A percentile compares a stretch with the other conserved stretches of the same genome.
Conservation (phyloP, 2,797 vertebrate species). For the Muraenolepis orangiensis region DNA sequence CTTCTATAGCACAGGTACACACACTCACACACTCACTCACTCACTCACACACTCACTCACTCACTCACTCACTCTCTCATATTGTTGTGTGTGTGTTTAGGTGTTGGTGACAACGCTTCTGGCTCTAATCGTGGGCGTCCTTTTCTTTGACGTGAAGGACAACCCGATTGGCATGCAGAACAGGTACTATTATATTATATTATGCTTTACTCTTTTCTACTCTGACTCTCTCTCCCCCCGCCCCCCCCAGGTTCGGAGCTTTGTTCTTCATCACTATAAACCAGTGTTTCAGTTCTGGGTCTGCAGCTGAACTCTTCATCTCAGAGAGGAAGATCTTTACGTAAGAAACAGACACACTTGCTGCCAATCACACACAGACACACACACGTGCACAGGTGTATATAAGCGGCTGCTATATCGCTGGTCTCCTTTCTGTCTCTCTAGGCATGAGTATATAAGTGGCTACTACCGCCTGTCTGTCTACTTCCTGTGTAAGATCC, state of each 20-base stretch:
- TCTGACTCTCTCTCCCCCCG: too few relatives aligned
- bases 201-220: too few relatives aligned
- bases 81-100: conserved; percentile 43
- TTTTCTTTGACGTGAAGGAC: conserved; percentile 63
- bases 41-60: too few relatives aligned
- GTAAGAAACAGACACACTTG: conserved; percentile 71
- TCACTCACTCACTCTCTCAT: too few relatives aligned
- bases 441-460: not conserved
- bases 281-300: conserved; percentile 82
- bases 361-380: not conserved
- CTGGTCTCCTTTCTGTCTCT: not conserved
- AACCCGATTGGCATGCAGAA: conserved; percentile 69
- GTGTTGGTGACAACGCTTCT: conserved; percentile 61
- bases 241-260: conserved; percentile 77
- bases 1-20: conserved; percentile 86
- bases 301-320: conserved; percentile 85
- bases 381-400: not conserved
- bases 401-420: too few relatives aligned
- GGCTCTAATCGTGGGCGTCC: conserved; percentile 69
- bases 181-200: conserved; percentile 51
- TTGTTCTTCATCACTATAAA: conserved; percentile 83
- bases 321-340: conserved; percentile 81
- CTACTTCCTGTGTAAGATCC: conserved; percentile 87
- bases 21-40: not conserved
- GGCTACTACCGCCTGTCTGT: conserved; percentile 85